These are phyloP conservation scores for Crotalus horridus DNA, from an alignment of 2,113 vertebrate genomes.

Conservation along the genomic window DNA sequence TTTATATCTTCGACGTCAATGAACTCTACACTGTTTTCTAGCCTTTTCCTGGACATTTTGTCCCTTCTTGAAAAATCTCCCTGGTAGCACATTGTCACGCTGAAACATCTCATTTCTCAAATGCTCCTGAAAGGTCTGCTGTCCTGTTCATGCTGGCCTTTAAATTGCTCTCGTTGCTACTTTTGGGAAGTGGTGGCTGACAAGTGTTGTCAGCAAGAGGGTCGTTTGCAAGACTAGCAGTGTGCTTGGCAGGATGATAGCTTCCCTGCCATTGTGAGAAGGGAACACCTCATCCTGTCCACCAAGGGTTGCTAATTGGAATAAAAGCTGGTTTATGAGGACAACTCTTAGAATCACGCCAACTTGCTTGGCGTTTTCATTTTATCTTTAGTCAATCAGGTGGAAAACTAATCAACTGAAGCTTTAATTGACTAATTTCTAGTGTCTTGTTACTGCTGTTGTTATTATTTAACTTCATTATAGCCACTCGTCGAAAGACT, in stretches of 20 bases:
- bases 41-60: not conserved
- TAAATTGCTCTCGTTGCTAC: not conserved
- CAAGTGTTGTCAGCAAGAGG: not conserved
- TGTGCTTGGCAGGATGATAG: not conserved
- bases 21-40: not conserved
- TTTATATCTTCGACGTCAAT: not conserved
- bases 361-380: too few species aligned
- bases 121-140: not conserved
- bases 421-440: not conserved
- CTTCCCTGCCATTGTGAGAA: not conserved
- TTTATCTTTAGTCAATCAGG: not conserved
- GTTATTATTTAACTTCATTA: not conserved
- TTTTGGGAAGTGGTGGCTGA: not conserved
- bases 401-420: not conserved
- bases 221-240: not conserved
- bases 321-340: not conserved
- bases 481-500: not conserved
- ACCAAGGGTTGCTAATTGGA: slow-evolving; percentile 5
- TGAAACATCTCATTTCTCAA: not conserved
- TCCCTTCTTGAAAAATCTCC: not conserved
- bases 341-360: not conserved
- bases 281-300: not conserved
- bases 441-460: not conserved
- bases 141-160: not conserved
- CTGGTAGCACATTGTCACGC: not conserved